Evolutionary conservation across 2,888 invertebrate species (phyloP), one percentile per base, ranked within the genome.

Genomic region (Priocnemis perturbator): DNA sequence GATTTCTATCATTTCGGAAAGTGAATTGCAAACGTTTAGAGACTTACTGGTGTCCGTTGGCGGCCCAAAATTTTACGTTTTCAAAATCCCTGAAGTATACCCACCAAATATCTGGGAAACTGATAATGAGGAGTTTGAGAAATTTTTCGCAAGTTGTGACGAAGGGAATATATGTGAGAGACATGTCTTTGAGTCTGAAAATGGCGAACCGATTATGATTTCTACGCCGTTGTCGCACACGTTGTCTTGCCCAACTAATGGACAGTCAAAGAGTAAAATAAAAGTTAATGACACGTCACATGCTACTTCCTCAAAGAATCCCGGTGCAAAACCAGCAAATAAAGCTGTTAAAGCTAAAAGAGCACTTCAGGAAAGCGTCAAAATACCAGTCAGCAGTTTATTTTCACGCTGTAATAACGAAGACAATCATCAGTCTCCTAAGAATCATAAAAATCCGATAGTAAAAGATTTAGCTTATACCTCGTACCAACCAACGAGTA

Each of bases 1-100:
- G 26, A 92, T 98, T 15, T 94, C 94, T 60, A 92, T 98, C 67
- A 89, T 95, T 9, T 91, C 93, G 59, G 93, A 93, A 5, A 90
- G 91, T 63, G 96, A 97, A 87, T 78, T 91, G 57, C 76, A 86
- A 0, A 90, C 89, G 53, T 93, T 95, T 79, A 90, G 90, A 80
- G 87, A 90, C 60, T 90, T 94, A 56, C 86, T 95, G 45, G 88
- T 90, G 2, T 87, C 89, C n/a, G 91, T 93, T 61, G 92, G 92
- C 52, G 92, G 92, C 0, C 81, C 85, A 11, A 89, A 90, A 20
- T 90, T 92, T 86, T 89, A 89, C 11, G 88, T 93, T 14, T 80
- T 91, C 0, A 90, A 90, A 79, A 88, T 92, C 71, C 90, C 91
- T 0, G 75, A 81, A 21, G 76, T 87, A 70, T 85, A 85, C 68